Percentiles rank a stretch among this genome's conserved stretches.
These are phyloP conservation scores for Bombus soroeensis DNA, from an alignment of 1,140 invertebrate species.

Conservation along the genomic window DNA sequence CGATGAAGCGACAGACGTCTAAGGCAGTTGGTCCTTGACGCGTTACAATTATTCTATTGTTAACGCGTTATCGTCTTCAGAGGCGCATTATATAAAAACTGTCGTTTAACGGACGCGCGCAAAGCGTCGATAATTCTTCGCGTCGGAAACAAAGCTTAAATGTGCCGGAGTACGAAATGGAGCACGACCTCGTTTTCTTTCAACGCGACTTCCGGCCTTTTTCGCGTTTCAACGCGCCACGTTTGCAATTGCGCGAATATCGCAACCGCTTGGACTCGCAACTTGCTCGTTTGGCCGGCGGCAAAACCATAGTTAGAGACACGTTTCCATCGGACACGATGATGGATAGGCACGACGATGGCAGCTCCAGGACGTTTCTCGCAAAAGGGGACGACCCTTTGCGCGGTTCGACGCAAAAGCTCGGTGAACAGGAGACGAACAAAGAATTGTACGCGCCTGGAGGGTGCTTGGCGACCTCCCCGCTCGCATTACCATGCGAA, in stretches of 20 bases:
- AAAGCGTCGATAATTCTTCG: not conserved
- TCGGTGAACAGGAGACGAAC: not conserved
- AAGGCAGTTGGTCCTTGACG: no score
- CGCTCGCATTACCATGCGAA: slow-evolving; percentile 58
- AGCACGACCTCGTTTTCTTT: slow-evolving; percentile 19
- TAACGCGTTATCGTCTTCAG: no score
- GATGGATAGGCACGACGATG: not conserved
- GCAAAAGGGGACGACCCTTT: not conserved
- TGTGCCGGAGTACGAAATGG: not conserved
- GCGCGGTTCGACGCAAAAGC: not conserved
- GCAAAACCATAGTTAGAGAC: not conserved
- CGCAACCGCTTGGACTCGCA: not conserved
- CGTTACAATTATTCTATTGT: no score
- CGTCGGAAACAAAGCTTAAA: not conserved
- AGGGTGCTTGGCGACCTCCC: slow-evolving; percentile 37
- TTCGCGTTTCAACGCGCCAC: not conserved
- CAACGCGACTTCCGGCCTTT: not conserved
- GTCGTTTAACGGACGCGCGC: not conserved
- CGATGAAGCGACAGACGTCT: no score
- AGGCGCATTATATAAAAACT: no score
- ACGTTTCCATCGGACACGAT: not conserved
- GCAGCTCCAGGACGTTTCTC: not conserved
- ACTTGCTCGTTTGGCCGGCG: not conserved
- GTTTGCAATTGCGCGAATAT: not conserved
- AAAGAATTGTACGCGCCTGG: slow-evolving; percentile 25